These are phyloP conservation scores for Zaprionus africanus DNA, from an alignment of 1,140 invertebrate species.

Conservation along the genomic window DNA sequence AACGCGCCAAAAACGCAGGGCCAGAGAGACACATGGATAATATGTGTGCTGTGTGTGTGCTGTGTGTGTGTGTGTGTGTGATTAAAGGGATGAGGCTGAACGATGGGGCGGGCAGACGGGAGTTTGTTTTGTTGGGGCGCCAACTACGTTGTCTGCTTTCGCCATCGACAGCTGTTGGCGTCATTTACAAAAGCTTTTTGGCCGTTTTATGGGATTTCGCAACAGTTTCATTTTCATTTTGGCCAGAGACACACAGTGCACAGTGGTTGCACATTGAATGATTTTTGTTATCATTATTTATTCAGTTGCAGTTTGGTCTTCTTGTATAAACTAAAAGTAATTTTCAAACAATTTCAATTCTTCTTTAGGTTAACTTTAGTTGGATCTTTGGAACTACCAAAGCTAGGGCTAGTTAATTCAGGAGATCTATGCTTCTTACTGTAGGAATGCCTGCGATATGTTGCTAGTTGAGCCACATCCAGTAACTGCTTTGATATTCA, in stretches of 20 bases:
- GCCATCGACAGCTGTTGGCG: conserved; percentile 79
- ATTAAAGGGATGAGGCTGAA: conserved; percentile 4
- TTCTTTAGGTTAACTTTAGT: too few relatives aligned
- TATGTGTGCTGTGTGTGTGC: conserved; percentile 13
- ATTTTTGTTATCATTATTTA: neutral
- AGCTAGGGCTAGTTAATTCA: neutral
- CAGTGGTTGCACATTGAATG: neutral
- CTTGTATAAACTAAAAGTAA: neutral
- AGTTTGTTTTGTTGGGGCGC: conserved; percentile 30
- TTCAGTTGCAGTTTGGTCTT: neutral
- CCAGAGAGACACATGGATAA: conserved; percentile 50
- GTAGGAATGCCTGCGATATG: neutral
- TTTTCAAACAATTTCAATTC: too few relatives aligned
- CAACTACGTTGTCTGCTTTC: conserved; percentile 63
- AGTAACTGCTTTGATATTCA: neutral
- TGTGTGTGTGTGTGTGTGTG: neutral
- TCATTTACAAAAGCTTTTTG: conserved; percentile 82
- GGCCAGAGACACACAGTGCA: conserved; percentile 41
- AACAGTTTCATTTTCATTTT: conserved; percentile 82
- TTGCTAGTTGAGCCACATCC: neutral
- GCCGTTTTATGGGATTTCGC: conserved; percentile 81
- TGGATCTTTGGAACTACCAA: neutral
- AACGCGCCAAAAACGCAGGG: conserved; percentile 76
- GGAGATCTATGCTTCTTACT: neutral
- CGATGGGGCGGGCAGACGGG: neutral